Evolutionary conservation across 1,140 invertebrate species (phyloP).

Genomic region (Frieseomelitta varia): DNA sequence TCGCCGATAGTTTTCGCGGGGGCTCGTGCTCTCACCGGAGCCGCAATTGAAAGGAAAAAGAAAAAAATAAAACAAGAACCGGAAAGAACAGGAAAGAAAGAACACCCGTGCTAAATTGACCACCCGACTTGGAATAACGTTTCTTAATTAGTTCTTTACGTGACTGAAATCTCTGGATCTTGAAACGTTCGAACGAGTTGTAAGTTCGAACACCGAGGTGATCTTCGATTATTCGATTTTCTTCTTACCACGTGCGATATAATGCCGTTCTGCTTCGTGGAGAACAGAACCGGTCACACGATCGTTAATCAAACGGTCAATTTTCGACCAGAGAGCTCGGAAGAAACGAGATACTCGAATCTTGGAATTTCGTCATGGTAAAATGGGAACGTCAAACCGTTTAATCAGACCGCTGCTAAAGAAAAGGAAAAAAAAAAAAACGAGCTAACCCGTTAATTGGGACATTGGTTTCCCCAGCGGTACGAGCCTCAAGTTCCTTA

Average conservation of each 20-base stretch:
- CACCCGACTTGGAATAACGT: neutral
- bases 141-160: neutral
- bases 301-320: neutral
- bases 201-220: neutral
- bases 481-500: slow-evolving; percentile 5
- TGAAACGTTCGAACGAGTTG: neutral
- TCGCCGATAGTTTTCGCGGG: neutral
- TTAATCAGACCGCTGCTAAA: neutral
- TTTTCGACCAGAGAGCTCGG: neutral
- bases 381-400: neutral
- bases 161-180: neutral
- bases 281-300: neutral
- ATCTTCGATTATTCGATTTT: neutral
- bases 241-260: neutral
- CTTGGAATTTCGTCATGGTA: neutral
- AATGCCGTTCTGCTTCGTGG: neutral
- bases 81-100: neutral
- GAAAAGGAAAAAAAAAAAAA: neutral
- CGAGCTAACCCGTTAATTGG: neutral
- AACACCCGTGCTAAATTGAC: neutral
- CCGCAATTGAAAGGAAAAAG: no score
- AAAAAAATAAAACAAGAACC: neutral
- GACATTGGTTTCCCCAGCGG: neutral
- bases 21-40: no score
- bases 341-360: neutral